Percentiles rank a stretch among this genome's conserved stretches.
These are phyloP conservation scores for Myotis findleyi DNA, from an alignment of 2,797 vertebrate species.

Conservation along the genomic window DNA sequence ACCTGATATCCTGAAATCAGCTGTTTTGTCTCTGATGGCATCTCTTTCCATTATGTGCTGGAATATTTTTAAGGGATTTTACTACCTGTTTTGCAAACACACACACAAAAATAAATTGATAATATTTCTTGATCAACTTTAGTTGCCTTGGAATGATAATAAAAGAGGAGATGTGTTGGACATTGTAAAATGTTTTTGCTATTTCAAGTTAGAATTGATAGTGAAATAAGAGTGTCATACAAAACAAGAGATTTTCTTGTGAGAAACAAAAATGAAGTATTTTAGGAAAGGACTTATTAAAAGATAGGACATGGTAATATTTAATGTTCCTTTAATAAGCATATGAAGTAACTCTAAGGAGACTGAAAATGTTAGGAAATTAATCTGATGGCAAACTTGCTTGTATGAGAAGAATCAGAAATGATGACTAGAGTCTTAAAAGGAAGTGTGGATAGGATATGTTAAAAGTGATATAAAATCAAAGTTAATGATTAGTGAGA, in stretches of 20 bases:
- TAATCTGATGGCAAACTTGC: not conserved
- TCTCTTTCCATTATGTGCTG: not conserved
- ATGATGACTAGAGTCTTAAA: not conserved
- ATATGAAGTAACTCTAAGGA: not conserved
- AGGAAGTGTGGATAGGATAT: not conserved
- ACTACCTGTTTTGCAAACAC: not conserved
- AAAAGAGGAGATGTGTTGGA: not conserved
- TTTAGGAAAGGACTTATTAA: not conserved
- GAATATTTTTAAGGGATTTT: not conserved
- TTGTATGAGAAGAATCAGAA: not conserved
- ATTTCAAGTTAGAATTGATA: not conserved
- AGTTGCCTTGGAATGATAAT: not conserved
- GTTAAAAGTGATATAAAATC: not conserved
- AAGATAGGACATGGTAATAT: not conserved
- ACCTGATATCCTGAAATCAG: not conserved
- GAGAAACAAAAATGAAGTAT: not conserved
- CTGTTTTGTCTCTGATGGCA: not conserved
- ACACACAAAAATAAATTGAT: not conserved
- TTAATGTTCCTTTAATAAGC: not conserved
- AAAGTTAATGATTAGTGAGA: not conserved
- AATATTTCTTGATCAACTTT: not conserved
- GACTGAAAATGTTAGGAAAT: not conserved
- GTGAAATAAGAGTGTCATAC: not conserved
- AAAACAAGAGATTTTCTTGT: not conserved
- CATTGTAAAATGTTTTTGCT: not conserved